Percentiles rank a stretch among this genome's conserved stretches.
Conservation (phyloP, 2,888 invertebrate genomes). For the Eilema griseolum region DNA sequence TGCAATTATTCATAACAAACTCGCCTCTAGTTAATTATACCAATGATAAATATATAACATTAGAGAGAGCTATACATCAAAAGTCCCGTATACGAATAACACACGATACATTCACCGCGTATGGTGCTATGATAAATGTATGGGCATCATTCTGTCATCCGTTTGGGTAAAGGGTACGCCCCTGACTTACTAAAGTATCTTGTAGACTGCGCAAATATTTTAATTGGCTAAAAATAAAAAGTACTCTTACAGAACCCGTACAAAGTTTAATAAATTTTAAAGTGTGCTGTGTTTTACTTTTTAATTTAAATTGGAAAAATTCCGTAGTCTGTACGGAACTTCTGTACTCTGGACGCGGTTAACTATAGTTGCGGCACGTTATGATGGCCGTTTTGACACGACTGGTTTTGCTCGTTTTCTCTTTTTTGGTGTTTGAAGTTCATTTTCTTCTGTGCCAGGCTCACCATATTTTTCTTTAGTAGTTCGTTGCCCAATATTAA, state of each 20-base stretch:
- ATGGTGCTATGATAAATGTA: constrained; percentile 43
- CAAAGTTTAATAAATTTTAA: not conserved
- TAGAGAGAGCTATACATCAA: constrained; percentile 37
- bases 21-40: constrained; percentile 31
- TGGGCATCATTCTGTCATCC: constrained; percentile 35
- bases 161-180: constrained; percentile 16
- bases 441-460: too few relatives aligned
- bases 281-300: not conserved
- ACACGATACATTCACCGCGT: constrained; percentile 17
- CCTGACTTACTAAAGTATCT: constrained; percentile 16
- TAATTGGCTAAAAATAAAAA: not conserved
- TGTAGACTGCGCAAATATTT: constrained; percentile 11
- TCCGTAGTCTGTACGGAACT: too few relatives aligned
- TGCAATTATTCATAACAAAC: constrained; percentile 28
- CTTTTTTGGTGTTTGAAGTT: too few relatives aligned
- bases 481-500: too few relatives aligned
- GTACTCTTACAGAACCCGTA: not conserved
- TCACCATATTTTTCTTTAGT: too few relatives aligned
- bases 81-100: constrained; percentile 18
- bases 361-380: too few relatives aligned
- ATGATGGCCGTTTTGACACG: too few relatives aligned
- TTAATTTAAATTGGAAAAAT: not conserved
- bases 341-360: too few relatives aligned
- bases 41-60: constrained; percentile 39
- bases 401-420: too few relatives aligned